A percentile compares a stretch with the other conserved stretches of the same genome.
These are phyloP conservation scores for Coreoperca whiteheadi DNA, from an alignment of 2,113 vertebrate species.

Conservation along the genomic window DNA sequence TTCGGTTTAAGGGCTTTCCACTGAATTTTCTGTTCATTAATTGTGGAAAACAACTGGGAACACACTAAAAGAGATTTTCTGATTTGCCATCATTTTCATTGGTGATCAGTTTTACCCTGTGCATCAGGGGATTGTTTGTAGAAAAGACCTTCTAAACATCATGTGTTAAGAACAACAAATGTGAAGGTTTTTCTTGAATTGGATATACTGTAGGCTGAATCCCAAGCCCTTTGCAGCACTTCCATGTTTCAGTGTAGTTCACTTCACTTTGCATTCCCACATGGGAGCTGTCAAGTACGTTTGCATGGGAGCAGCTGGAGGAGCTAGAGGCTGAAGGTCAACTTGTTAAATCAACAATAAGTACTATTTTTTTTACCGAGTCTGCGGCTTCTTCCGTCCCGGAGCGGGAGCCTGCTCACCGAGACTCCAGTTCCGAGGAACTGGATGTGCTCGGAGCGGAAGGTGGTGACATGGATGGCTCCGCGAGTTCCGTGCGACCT, in stretches of 20 bases:
- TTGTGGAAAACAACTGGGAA: neutral
- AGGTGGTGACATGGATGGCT: too few relatives aligned
- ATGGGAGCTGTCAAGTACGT: neutral
- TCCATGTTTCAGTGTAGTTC: neutral
- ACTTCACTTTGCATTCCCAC: neutral
- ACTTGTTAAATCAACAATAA: conserved; percentile 24
- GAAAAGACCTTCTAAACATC: conserved; percentile 1
- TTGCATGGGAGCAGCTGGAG: conserved; percentile 23
- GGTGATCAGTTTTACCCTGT: neutral
- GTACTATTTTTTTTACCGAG: neutral
- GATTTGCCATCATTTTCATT: neutral
- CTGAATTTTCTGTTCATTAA: neutral
- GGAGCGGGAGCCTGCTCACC: too few relatives aligned
- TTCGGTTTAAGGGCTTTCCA: neutral
- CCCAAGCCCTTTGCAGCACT: neutral
- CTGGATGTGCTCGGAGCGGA: too few relatives aligned
- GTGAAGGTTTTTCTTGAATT: neutral
- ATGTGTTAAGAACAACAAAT: neutral
- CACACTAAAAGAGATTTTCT: neutral
- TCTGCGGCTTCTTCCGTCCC: too few relatives aligned
- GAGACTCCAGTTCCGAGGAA: too few relatives aligned
- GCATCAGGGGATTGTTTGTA: neutral
- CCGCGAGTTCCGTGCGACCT: too few relatives aligned
- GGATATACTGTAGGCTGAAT: neutral
- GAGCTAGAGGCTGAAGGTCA: conserved; percentile 37